Evolutionary conservation across 2,113 vertebrate species (phyloP).

Genomic region (Oncorhynchus nerka): DNA sequence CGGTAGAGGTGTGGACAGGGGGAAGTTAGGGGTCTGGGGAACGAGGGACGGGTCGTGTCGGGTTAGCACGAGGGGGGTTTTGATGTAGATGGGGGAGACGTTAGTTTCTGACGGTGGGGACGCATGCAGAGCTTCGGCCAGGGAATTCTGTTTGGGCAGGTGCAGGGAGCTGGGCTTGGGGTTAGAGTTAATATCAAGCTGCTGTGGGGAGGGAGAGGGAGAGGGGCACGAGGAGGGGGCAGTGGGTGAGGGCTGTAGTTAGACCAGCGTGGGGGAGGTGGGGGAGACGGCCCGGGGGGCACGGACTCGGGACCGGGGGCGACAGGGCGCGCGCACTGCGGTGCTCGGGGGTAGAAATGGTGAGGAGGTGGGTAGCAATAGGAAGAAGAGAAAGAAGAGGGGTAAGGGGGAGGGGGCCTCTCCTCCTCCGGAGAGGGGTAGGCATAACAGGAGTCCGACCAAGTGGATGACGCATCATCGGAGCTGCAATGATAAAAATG

Average conservation of each 20-base stretch:
- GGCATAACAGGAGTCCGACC: slow-evolving; percentile 70
- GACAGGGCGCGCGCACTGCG: slow-evolving; percentile 60
- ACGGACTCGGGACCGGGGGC: slow-evolving; percentile 69
- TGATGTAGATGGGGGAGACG: slow-evolving; percentile 73
- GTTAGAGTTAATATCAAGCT: slow-evolving; percentile 77
- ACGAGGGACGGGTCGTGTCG: slow-evolving; percentile 71
- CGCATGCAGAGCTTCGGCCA: slow-evolving; percentile 65
- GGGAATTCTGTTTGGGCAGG: slow-evolving; percentile 59
- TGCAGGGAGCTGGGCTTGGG: slow-evolving; percentile 69
- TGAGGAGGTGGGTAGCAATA: slow-evolving; percentile 62
- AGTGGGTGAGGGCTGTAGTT: slow-evolving; percentile 71
- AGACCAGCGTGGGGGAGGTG: slow-evolving; percentile 59
- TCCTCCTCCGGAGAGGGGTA: slow-evolving; percentile 73
- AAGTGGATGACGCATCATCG: slow-evolving; percentile 64
- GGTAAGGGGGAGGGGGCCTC: slow-evolving; percentile 64
- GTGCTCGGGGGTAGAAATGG: slow-evolving; percentile 58
- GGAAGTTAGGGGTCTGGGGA: slow-evolving; percentile 65
- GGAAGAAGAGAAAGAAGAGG: slow-evolving; percentile 56
- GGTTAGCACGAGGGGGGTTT: slow-evolving; percentile 76
- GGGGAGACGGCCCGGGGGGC: slow-evolving; percentile 53
- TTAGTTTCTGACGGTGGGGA: slow-evolving; percentile 60
- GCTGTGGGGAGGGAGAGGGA: slow-evolving; percentile 65
- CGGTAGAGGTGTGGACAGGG: slow-evolving; percentile 72
- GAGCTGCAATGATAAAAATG: slow-evolving; percentile 79
- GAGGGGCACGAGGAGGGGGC: slow-evolving; percentile 51